Conservation (phyloP, 2,888 invertebrate species). For the Agriopis marginaria region DNA sequence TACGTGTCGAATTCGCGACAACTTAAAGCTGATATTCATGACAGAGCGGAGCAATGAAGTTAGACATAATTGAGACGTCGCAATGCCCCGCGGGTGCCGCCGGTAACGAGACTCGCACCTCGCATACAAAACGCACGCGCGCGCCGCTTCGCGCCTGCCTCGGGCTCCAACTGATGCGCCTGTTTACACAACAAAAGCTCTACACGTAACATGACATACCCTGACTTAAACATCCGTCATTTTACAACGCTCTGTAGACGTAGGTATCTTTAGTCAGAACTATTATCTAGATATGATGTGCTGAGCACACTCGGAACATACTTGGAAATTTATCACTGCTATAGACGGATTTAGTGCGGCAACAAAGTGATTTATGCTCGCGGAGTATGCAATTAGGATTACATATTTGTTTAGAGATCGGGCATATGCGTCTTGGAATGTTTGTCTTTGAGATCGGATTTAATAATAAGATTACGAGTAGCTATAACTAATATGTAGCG, state of each 20-base stretch:
- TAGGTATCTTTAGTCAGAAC: constrained; percentile 12
- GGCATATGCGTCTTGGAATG: constrained; percentile 21
- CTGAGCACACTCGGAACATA: constrained; percentile 43
- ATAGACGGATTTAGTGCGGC: constrained; percentile 55
- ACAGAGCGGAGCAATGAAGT: constrained; percentile 73
- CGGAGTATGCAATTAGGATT: constrained; percentile 36
- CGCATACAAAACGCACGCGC: constrained; percentile 66
- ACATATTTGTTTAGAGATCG: constrained; percentile 31
- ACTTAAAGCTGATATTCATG: constrained; percentile 66
- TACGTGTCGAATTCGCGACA: constrained; percentile 53
- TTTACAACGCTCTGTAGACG: constrained; percentile 15
- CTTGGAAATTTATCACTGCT: constrained; percentile 52
- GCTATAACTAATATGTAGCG: neutral
- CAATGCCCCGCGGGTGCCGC: constrained; percentile 69
- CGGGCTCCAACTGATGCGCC: constrained; percentile 37
- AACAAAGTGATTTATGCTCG: constrained; percentile 53
- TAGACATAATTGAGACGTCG: constrained; percentile 78
- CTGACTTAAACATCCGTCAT: constrained; percentile 29
- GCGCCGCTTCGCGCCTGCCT: constrained; percentile 40
- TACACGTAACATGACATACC: constrained; percentile 16
- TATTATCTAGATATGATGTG: constrained; percentile 45
- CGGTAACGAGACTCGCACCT: constrained; percentile 71
- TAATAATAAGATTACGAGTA: constrained; percentile 8
- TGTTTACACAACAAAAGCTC: constrained; percentile 58
- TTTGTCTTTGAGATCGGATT: constrained; percentile 25